Evolutionary conservation across 2,113 vertebrate genomes (phyloP).

Genomic region (Telmatochromis sp.): DNA sequence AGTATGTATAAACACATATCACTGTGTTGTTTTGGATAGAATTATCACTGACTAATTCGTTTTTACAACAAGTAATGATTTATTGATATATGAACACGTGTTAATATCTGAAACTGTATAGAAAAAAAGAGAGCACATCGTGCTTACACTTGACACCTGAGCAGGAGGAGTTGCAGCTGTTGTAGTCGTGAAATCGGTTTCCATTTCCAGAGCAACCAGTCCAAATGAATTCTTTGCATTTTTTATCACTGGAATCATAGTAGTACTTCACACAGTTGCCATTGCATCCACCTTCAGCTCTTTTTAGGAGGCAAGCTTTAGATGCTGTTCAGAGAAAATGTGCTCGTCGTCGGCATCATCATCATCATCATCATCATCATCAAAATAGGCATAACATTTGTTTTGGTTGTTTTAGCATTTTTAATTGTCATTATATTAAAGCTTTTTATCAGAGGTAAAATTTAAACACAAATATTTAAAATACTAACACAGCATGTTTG

Average conservation of each 20-base stretch:
- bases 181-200: background rate
- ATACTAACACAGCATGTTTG: background rate
- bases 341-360: background rate
- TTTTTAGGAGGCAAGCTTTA: conserved; percentile 26
- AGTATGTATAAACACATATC: background rate
- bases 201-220: background rate
- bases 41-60: background rate
- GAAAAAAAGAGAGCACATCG: background rate
- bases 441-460: background rate
- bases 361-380: background rate
- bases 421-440: background rate
- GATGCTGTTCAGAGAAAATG: conserved; percentile 17
- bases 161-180: background rate
- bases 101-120: background rate
- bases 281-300: conserved; percentile 3
- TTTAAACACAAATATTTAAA: background rate
- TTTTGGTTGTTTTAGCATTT: background rate
- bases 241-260: conserved; percentile 50
- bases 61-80: background rate
- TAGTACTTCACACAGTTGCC: conserved; percentile 17
- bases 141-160: background rate
- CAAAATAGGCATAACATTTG: background rate
- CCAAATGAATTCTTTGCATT: background rate
- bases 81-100: background rate
- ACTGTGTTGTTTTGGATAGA: background rate